Base-by-base conservation (phyloP, 1,140 invertebrate species). In the Anoplophora glabripennis region DNA sequence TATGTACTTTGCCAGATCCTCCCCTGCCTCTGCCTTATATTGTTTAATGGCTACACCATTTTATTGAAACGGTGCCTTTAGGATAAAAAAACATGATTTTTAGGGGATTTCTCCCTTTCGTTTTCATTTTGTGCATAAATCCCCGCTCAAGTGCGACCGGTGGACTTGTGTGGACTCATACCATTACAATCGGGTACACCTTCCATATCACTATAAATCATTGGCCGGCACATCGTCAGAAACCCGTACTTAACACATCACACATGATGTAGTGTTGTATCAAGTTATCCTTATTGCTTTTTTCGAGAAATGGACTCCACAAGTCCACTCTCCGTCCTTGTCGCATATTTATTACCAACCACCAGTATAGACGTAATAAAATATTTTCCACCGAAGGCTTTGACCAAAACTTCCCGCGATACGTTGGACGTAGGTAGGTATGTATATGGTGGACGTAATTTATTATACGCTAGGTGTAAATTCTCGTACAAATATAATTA, bases 201-300 rank as follows among this genome's bases (percentile, higher is more conserved):
- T 41, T 41, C 38, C 15, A n/a, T 15, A 12, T 12, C 38, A 41
- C 15, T 15, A 41, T 41, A 41, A 41, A 41, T 41, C 38, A 41
- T 41, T 41, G n/a, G 42, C 56, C 56, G 51, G 49, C 48, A 58
- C 51, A 58, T 44, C 56, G 17, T 14, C 56, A 51, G 21, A 46
- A 58, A 46, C 57, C 57, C 42, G 49, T 59, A 59, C 57, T 59
- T 59, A 59, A 41, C 51, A 52, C 57, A 59, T 59, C 57, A 59
- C 40, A 52, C 45, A 59, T 59, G 57, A 59, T 59, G 57, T 59
- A 59, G 57, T 59, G 57, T 59, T 59, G 53, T 59, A 59, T 59
- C 48, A 59, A 53, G 51, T 59, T 59, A 53, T 53, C 41, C 48
- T 59, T 53, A 59, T 59, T 59, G 53, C 57, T 42, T 45, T 53